Percentiles rank a stretch among this genome's conserved stretches.
phyloP scores from a whole-genome alignment of 2,797 vertebrate species.

The Jordanella pulchra region DNA sequence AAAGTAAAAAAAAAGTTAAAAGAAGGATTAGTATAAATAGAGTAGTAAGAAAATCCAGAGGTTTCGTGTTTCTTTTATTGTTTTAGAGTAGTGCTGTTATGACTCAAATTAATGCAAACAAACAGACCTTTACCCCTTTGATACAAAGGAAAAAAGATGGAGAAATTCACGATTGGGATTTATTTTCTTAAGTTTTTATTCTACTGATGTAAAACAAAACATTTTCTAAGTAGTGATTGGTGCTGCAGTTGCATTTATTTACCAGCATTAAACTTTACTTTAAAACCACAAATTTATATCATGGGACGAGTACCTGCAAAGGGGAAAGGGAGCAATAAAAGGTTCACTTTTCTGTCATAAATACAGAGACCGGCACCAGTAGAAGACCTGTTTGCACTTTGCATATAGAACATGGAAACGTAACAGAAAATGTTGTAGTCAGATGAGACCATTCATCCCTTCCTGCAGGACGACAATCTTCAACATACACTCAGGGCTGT shows the following conservation, averaged over 20 bases:
- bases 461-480: neutral
- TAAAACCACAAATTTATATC: too few relatives aligned
- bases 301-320: too few relatives aligned
- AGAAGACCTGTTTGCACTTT: neutral
- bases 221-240: neutral
- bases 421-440: neutral
- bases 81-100: constrained; percentile 19
- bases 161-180: neutral
- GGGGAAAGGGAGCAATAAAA: too few relatives aligned
- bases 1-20: neutral
- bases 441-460: neutral
- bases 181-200: neutral
- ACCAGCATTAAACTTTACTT: neutral
- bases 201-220: neutral
- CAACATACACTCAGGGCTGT: neutral
- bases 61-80: neutral
- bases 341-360: neutral
- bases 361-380: neutral
- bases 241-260: neutral
- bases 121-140: constrained; percentile 9
- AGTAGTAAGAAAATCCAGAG: neutral
- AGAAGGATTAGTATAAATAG: neutral
- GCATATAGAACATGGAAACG: neutral
- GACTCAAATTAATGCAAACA: constrained; percentile 10
- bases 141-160: neutral